Percentiles rank a stretch among this genome's conserved stretches.
phyloP scores from a whole-genome alignment of 2,888 invertebrate genomes.

The Noctuana brunneofusca region DNA sequence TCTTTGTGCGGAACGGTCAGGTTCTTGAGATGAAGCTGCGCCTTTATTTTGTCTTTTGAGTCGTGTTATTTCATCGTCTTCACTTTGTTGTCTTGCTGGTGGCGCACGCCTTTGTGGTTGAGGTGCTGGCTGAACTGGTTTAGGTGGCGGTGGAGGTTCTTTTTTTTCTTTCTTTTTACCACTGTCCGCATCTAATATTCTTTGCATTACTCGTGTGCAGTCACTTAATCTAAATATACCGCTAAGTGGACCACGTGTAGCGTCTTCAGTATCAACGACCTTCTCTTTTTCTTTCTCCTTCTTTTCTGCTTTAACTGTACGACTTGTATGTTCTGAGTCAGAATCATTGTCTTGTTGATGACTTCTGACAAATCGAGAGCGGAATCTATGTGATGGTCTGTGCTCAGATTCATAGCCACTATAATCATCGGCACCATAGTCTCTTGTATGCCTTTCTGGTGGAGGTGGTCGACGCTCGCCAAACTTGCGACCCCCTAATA shows the following conservation, averaged over 20 bases:
- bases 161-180: slow-evolving; percentile 90
- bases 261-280: slow-evolving; percentile 94
- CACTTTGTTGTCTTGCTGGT: slow-evolving; percentile 91
- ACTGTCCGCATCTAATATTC: slow-evolving; percentile 91
- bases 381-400: slow-evolving; percentile 86
- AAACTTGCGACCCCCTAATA: slow-evolving; percentile 89
- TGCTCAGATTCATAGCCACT: slow-evolving; percentile 87
- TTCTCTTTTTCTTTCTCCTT: slow-evolving; percentile 85
- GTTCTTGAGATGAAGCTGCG: slow-evolving; percentile 84
- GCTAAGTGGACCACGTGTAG: slow-evolving; percentile 92
- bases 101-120: slow-evolving; percentile 77
- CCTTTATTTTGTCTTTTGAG: slow-evolving; percentile 93
- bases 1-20: slow-evolving; percentile 80
- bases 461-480: slow-evolving; percentile 86
- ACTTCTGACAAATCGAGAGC: slow-evolving; percentile 87
- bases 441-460: slow-evolving; percentile 78
- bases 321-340: slow-evolving; percentile 85
- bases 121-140: slow-evolving; percentile 81
- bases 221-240: slow-evolving; percentile 94
- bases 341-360: slow-evolving; percentile 89
- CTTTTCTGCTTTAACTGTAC: slow-evolving; percentile 86
- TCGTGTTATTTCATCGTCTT: slow-evolving; percentile 94
- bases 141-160: slow-evolving; percentile 82
- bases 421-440: slow-evolving; percentile 86
- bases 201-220: slow-evolving; percentile 94